Conservation (phyloP, 2,888 invertebrate species). For the Drosophila subsilvestris region DNA sequence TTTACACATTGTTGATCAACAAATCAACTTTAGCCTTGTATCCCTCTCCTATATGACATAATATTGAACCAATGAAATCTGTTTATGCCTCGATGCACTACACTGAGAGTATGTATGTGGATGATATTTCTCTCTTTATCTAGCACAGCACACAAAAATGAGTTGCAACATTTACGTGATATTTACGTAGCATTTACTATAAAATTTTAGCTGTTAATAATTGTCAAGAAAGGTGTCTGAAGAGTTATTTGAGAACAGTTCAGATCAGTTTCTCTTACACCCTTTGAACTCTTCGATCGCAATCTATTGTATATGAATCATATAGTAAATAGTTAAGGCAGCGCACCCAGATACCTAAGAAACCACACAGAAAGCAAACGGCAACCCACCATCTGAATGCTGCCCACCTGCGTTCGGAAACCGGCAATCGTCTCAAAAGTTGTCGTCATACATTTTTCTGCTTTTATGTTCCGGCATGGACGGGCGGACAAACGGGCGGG, state of each 20-base stretch:
- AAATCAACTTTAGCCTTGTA: slow-evolving; percentile 13
- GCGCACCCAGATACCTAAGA: slow-evolving; percentile 32
- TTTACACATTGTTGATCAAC: slow-evolving; percentile 21
- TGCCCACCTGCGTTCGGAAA: slow-evolving; percentile 68
- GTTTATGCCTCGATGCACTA: not conserved
- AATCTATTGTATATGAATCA: slow-evolving; percentile 16
- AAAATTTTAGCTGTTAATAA: not conserved
- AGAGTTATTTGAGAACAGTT: not conserved
- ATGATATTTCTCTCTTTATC: too few species aligned
- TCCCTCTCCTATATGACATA: slow-evolving; percentile 45
- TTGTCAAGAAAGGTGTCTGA: not conserved
- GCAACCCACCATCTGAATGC: slow-evolving; percentile 34
- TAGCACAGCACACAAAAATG: not conserved
- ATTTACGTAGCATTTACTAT: too few species aligned
- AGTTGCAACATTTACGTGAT: not conserved
- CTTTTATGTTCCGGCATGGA: slow-evolving; percentile 69
- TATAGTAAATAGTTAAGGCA: slow-evolving; percentile 20
- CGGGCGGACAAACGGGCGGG: not conserved
- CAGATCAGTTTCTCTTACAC: not conserved
- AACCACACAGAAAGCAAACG: slow-evolving; percentile 15
- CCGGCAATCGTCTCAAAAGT: slow-evolving; percentile 41
- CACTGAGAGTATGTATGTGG: not conserved
- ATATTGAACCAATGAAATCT: slow-evolving; percentile 26
- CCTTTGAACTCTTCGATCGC: not conserved
- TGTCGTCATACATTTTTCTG: slow-evolving; percentile 72